Conservation (phyloP, 2,888 invertebrate genomes). For the Crioceris asparagi region DNA sequence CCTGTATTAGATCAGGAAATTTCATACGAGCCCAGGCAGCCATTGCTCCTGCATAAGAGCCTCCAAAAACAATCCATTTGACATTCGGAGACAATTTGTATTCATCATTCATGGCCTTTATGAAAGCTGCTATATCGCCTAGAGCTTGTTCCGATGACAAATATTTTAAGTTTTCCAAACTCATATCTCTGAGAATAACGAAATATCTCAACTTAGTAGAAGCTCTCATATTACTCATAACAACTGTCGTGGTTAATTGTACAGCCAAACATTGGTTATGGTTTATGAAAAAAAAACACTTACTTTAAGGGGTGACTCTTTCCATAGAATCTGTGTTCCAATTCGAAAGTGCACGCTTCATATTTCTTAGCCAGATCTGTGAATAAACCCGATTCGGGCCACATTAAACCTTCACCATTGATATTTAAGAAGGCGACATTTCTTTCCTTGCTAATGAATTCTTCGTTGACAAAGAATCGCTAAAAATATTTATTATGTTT, state of each 20-base stretch:
- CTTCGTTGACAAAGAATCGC: constrained; percentile 9
- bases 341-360: constrained; percentile 8
- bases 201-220: too few species aligned
- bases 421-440: constrained; percentile 10
- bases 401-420: constrained; percentile 9
- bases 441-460: constrained; percentile 4
- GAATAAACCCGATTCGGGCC: constrained; percentile 6
- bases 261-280: too few species aligned
- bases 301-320: constrained; percentile 10
- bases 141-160: constrained; percentile 68
- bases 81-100: constrained; percentile 45
- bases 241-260: too few species aligned
- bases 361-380: constrained; percentile 8
- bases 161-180: constrained; percentile 55
- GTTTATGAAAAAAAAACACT: too few species aligned
- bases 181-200: constrained; percentile 57
- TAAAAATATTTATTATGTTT: too few species aligned
- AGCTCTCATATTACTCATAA: too few species aligned
- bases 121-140: constrained; percentile 76
- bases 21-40: constrained; percentile 81
- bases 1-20: constrained; percentile 76
- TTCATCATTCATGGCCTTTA: constrained; percentile 53
- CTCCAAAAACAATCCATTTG: constrained; percentile 87
- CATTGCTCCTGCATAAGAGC: constrained; percentile 83
- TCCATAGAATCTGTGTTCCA: constrained; percentile 13